A percentile compares a stretch with the other conserved stretches of the same genome.
Conservation (phyloP, 2,888 invertebrate species). For the Zygaena filipendulae region DNA sequence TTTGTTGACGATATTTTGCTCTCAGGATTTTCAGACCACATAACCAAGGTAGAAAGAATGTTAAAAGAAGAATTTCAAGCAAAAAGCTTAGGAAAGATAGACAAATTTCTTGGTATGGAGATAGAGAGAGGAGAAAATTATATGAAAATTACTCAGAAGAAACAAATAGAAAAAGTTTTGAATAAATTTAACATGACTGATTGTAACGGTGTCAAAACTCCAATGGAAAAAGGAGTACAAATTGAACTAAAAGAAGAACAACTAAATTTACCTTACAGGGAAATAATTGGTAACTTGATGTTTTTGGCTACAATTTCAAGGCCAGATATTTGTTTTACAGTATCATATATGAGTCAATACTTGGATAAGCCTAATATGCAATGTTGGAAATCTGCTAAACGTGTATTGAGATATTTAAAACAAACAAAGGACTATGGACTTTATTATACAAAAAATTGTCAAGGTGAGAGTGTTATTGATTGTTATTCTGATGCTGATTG, state of each 20-base stretch:
- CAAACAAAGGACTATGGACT: neutral
- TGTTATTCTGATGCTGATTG: constrained; percentile 7
- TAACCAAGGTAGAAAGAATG: constrained; percentile 10
- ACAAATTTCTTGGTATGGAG: constrained; percentile 12
- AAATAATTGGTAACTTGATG: neutral
- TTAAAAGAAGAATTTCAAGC: constrained; percentile 7
- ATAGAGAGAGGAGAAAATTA: constrained; percentile 2
- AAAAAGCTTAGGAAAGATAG: constrained; percentile 3
- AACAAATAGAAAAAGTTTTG: neutral
- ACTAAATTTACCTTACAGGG: neutral
- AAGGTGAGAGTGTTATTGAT: neutral
- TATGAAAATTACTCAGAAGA: neutral
- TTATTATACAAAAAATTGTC: neutral
- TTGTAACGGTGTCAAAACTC: neutral
- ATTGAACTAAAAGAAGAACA: neutral
- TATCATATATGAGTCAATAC: neutral
- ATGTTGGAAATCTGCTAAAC: neutral
- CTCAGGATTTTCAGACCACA: constrained; percentile 11
- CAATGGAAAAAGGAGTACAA: neutral
- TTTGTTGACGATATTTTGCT: constrained; percentile 13
- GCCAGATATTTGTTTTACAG: neutral
- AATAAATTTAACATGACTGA: neutral
- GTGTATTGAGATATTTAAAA: neutral
- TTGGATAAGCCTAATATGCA: neutral
- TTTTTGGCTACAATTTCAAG: neutral